Evolutionary conservation across 2,113 vertebrate species (phyloP).

Genomic region (Macaca fascicularis): T2T-MFA8v1.1 NC_088395.1:42045001-42045500

Average conservation of each 20-base stretch:
- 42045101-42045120: constrained; percentile 34
- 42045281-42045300: background rate
- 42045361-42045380: background rate
- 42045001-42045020: background rate
- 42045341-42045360: background rate
- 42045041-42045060: background rate
- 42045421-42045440: background rate
- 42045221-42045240: background rate
- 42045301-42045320: constrained; percentile 16
- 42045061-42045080: background rate
- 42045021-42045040: background rate
- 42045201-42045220: background rate
- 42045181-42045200: background rate
- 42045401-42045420: background rate
- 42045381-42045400: constrained; percentile 23
- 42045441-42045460: background rate
- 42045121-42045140: background rate
- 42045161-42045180: background rate
- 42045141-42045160: background rate
- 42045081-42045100: background rate
- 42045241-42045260: background rate
- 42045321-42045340: background rate
- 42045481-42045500: constrained; percentile 4
- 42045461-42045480: background rate
- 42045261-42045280: constrained; percentile 31